Percentiles rank a stretch among this genome's conserved stretches.
These are phyloP conservation scores for Caradrina clavipalpis DNA, from an alignment of 2,888 invertebrate species.

Conservation along the genomic window DNA sequence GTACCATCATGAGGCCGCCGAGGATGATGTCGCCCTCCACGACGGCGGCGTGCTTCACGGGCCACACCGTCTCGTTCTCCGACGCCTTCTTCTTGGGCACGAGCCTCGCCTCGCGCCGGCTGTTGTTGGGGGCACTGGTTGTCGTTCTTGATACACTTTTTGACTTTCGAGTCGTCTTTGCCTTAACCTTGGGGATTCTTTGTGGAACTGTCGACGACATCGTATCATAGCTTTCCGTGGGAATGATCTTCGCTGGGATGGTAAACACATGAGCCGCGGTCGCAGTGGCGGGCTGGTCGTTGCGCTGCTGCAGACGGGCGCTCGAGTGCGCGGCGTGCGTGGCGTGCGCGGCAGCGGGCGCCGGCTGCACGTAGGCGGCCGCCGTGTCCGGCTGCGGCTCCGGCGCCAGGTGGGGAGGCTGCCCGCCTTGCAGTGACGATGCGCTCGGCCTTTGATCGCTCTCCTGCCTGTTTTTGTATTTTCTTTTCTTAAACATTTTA, in stretches of 20 bases:
- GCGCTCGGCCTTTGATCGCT: constrained; percentile 66
- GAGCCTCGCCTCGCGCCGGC: constrained; percentile 56
- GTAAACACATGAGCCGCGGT: constrained; percentile 24
- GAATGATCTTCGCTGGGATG: constrained; percentile 42
- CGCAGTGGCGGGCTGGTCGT: not conserved
- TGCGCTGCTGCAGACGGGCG: not conserved
- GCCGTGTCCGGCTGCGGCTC: not conserved
- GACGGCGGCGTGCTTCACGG: constrained; percentile 95
- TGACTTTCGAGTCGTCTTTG: constrained; percentile 55
- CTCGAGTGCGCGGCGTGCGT: not conserved
- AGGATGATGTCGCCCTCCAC: constrained; percentile 96
- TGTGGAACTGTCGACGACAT: constrained; percentile 1
- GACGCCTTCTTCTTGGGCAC: constrained; percentile 69
- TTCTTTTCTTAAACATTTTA: constrained; percentile 77
- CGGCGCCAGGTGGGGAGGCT: not conserved
- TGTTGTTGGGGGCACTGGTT: constrained; percentile 12
- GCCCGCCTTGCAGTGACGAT: constrained; percentile 66
- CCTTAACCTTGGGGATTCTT: constrained; percentile 26
- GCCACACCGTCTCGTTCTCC: constrained; percentile 90
- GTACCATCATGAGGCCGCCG: constrained; percentile 97
- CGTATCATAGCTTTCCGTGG: constrained; percentile 43
- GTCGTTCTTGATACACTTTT: constrained; percentile 51
- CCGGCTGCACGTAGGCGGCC: not conserved
- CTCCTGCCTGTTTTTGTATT: constrained; percentile 60
- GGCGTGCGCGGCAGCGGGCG: not conserved